Percentiles rank a stretch among this genome's conserved stretches.
Conservation (phyloP, 2,888 invertebrate species). For the Drosophila differens region DNA sequence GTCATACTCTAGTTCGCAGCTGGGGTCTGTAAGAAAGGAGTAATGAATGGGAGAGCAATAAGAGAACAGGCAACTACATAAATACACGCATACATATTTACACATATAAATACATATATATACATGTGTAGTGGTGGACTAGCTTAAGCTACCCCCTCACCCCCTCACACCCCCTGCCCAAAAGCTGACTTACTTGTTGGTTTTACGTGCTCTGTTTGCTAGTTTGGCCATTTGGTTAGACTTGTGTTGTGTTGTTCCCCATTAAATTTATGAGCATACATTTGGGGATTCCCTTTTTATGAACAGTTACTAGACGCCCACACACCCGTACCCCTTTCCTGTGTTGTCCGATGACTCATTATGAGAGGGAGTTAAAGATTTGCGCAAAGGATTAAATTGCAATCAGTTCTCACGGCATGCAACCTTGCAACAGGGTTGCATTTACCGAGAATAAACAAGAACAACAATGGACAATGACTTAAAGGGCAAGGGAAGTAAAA, state of each 20-base stretch:
- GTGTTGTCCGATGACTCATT: conserved; percentile 36
- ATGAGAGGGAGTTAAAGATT: conserved; percentile 21
- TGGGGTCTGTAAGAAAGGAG: conserved; percentile 41
- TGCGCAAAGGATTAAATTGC: conserved; percentile 70
- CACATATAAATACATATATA: conserved; percentile 13
- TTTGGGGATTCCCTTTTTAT: conserved; percentile 71
- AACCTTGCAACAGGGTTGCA: conserved; percentile 59
- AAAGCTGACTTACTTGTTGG: conserved; percentile 24
- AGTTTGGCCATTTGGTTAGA: conserved; percentile 50
- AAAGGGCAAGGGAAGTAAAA: conserved; percentile 66
- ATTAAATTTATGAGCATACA: conserved; percentile 69
- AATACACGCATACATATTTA: conserved; percentile 13
- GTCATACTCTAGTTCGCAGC: background rate
- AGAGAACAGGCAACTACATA: conserved; percentile 14
- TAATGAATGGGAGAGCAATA: conserved; percentile 25
- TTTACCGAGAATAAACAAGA: conserved; percentile 39
- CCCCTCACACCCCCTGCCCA: background rate
- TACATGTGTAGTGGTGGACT: background rate
- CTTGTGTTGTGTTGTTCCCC: conserved; percentile 38
- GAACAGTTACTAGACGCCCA: conserved; percentile 7
- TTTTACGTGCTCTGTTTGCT: conserved; percentile 52
- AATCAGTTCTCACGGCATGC: conserved; percentile 66
- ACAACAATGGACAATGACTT: conserved; percentile 29
- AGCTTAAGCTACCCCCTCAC: background rate
- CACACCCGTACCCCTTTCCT: background rate